These are phyloP conservation scores for Hyla sarda DNA, from an alignment of 2,113 vertebrate species.

Conservation along the genomic window DNA sequence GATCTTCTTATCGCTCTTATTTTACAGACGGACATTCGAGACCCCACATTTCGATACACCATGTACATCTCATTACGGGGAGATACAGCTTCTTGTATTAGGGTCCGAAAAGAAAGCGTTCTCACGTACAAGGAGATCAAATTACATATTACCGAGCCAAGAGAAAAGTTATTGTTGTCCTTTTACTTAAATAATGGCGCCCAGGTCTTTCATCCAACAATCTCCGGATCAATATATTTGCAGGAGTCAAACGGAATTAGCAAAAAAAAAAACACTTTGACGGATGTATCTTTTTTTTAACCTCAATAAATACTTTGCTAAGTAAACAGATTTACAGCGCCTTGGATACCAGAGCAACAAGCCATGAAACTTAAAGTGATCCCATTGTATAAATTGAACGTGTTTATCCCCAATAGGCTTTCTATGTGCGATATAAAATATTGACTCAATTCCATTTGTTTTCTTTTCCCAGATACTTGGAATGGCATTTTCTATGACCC, in stretches of 20 bases:
- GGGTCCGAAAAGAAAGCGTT: background rate
- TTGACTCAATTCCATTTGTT: background rate
- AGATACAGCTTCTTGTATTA: background rate
- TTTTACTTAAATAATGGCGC: background rate
- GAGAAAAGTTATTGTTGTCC: background rate
- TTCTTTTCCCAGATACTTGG: slow-evolving; percentile 88
- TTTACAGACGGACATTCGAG: background rate
- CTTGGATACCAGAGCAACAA: slow-evolving; percentile 5
- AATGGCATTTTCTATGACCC: slow-evolving; percentile 98
- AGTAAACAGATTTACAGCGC: slow-evolving; percentile 18
- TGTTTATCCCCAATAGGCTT: background rate
- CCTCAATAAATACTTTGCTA: background rate
- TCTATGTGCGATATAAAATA: background rate
- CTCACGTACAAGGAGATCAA: background rate
- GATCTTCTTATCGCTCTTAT: background rate
- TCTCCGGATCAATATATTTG: slow-evolving; percentile 17
- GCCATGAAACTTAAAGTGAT: slow-evolving; percentile 17
- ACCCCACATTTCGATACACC: background rate
- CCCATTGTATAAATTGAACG: background rate
- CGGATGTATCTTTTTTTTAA: background rate
- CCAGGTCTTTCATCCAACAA: background rate
- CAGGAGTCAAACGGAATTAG: background rate
- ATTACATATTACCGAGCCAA: background rate
- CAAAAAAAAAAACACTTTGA: slow-evolving; percentile 11
- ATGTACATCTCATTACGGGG: background rate